Base-by-base conservation (phyloP, 2,888 invertebrate species). In the Odiellus spinosus region DNA sequence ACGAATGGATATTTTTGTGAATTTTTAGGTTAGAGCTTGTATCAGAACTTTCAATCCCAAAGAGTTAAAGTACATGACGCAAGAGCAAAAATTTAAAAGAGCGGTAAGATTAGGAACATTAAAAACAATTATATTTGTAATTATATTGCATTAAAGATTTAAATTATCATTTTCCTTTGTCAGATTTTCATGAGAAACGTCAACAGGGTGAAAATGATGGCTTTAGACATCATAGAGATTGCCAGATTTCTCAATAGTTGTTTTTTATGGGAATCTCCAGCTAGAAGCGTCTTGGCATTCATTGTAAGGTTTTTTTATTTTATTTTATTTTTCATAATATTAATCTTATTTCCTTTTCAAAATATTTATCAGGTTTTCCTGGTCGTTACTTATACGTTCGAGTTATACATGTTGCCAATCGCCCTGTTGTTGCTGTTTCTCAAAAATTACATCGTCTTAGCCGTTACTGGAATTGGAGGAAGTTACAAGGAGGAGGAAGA, bases 121-220 rank as follows among this genome's bases (percentile, higher is more conserved):
- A 2, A 49, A 15, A 14, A 15, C 17, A 45, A 20, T 39, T 21
- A 39, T 10, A 18, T 15, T 11, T 32, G 14, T 33, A 21, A 17
- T 17, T 47, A 19, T 46, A 46, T n/a, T 19, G 40, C 40, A 46
- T 52, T 54, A 11, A 52, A 68, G 67, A 74, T n/a, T n/a, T n/a
- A n/a, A n/a, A n/a, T n/a, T n/a, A n/a, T n/a, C n/a, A n/a, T n/a
- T n/a, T n/a, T n/a, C n/a, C n/a, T n/a, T n/a, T n/a, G n/a, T n/a
- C n/a, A n/a, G n/a, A n/a, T 91, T 44, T 93, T 98, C 65, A 79
- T 96, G 50, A 75, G 84, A 44, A 95, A 95, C 63, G 91, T 96
- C 10, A 78, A 88, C 69, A 74, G 96, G 58, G 73, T 96, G 47
- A 88, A 90, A 65, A 79, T 80, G 38, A 82, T 96, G 46, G 81